phyloP scores from a whole-genome alignment of 2,888 invertebrate species.

The Tuberolachnus salignus region DNA sequence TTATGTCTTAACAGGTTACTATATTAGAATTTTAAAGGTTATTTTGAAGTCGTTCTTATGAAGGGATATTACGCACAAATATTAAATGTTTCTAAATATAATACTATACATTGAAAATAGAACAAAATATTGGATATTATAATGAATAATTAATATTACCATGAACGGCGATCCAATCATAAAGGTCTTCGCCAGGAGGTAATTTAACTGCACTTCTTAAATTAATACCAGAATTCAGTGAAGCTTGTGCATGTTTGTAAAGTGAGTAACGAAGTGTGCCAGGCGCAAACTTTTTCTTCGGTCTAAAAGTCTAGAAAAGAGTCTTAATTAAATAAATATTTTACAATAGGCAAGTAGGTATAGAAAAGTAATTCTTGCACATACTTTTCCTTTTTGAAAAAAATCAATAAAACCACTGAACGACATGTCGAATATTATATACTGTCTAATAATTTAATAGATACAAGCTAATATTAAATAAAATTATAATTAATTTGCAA shows the following conservation, averaged over 20 bases:
- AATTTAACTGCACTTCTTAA: conserved; percentile 79
- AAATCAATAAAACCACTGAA: conserved; percentile 74
- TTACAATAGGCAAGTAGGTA: not conserved
- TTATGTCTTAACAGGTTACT: too few relatives aligned
- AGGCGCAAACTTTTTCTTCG: conserved; percentile 84
- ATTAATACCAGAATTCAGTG: conserved; percentile 87
- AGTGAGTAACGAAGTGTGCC: conserved; percentile 86
- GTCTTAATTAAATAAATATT: conserved; percentile 1
- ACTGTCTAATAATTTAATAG: not conserved
- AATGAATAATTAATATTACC: conserved; percentile 67
- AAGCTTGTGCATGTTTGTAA: conserved; percentile 90
- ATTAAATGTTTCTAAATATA: too few relatives aligned
- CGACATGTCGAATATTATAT: conserved; percentile 34
- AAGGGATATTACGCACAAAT: too few relatives aligned
- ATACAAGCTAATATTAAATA: conserved; percentile 7
- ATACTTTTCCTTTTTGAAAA: conserved; percentile 79
- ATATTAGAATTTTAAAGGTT: too few relatives aligned
- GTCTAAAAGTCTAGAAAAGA: conserved; percentile 79
- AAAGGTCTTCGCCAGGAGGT: conserved; percentile 81
- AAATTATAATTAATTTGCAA: conserved; percentile 8
- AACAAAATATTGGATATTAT: too few relatives aligned
- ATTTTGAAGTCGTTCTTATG: too few relatives aligned
- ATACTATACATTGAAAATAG: too few relatives aligned
- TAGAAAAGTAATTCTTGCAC: conserved; percentile 52
- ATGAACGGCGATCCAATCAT: conserved; percentile 93